phyloP scores from a whole-genome alignment of 2,888 invertebrate species.

The Autographa gamma region DNA sequence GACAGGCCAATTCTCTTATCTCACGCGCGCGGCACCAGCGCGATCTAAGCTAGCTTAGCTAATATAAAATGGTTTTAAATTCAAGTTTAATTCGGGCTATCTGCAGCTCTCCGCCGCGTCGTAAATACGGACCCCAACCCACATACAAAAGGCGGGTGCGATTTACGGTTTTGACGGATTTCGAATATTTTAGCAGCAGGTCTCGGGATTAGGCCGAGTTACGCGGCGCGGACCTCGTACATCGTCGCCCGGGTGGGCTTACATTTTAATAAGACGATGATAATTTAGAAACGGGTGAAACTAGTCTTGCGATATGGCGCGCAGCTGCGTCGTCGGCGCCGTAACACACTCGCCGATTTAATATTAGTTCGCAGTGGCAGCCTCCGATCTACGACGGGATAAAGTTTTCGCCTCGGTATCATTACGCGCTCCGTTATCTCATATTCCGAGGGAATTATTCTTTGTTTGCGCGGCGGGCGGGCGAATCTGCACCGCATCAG shows the following conservation, averaged over 20 bases:
- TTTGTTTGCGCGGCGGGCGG: slow-evolving; percentile 67
- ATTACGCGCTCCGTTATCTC: slow-evolving; percentile 52
- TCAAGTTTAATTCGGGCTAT: slow-evolving; percentile 89
- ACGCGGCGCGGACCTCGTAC: slow-evolving; percentile 66
- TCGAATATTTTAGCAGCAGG: slow-evolving; percentile 82
- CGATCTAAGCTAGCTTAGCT: slow-evolving; percentile 89
- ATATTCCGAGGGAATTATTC: slow-evolving; percentile 60
- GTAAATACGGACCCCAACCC: slow-evolving; percentile 80
- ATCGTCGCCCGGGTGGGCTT: slow-evolving; percentile 61
- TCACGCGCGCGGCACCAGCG: slow-evolving; percentile 89
- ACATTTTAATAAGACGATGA: slow-evolving; percentile 76
- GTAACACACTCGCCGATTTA: slow-evolving; percentile 55
- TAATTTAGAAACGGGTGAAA: slow-evolving; percentile 67
- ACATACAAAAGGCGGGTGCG: slow-evolving; percentile 83
- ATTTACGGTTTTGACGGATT: slow-evolving; percentile 88
- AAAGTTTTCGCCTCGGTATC: slow-evolving; percentile 49
- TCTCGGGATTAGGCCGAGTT: slow-evolving; percentile 75
- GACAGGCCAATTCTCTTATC: slow-evolving; percentile 97
- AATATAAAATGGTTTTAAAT: slow-evolving; percentile 90
- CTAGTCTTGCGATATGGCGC: slow-evolving; percentile 60
- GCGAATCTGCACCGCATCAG: slow-evolving; percentile 77
- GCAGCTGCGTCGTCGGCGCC: slow-evolving; percentile 51
- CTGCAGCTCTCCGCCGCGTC: slow-evolving; percentile 80
- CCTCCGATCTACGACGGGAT: slow-evolving; percentile 50
- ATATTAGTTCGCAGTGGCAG: slow-evolving; percentile 54